Evolutionary conservation across 2,888 invertebrate species (phyloP).

Genomic region (Tipula unca): DNA sequence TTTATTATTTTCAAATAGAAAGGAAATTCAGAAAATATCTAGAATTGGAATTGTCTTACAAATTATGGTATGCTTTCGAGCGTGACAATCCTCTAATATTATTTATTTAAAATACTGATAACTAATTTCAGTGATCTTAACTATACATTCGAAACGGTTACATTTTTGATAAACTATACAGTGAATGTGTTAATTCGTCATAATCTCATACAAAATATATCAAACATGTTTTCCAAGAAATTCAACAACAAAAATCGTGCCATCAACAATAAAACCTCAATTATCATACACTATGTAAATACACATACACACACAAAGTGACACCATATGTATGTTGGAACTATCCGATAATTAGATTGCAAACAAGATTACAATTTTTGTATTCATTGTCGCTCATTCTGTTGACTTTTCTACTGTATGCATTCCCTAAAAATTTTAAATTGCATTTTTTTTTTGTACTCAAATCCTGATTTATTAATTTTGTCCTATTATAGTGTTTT

Average conservation of each 20-base stretch:
- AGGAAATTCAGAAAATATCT: too few relatives aligned
- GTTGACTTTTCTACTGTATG: background rate
- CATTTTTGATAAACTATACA: too few relatives aligned
- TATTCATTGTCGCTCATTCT: background rate
- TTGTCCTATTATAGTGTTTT: background rate
- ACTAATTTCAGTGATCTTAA: too few relatives aligned
- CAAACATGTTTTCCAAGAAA: background rate
- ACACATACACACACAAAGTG: background rate
- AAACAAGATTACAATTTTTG: background rate
- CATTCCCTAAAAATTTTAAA: background rate
- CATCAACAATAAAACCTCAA: background rate
- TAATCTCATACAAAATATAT: too few relatives aligned
- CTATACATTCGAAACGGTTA: too few relatives aligned
- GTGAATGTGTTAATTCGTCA: too few relatives aligned
- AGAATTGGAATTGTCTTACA: too few relatives aligned
- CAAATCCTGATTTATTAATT: constrained; percentile 1
- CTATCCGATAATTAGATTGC: background rate
- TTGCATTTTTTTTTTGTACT: background rate
- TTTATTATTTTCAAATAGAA: too few relatives aligned
- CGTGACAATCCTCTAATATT: too few relatives aligned
- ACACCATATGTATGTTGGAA: background rate
- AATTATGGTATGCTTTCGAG: too few relatives aligned
- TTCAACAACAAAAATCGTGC: background rate
- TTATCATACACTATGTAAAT: background rate
- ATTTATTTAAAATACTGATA: too few relatives aligned